A percentile compares a stretch with the other conserved stretches of the same genome.
Evolutionary conservation across 2,888 invertebrate species (phyloP).

Genomic region (Cephalotes varians): DNA sequence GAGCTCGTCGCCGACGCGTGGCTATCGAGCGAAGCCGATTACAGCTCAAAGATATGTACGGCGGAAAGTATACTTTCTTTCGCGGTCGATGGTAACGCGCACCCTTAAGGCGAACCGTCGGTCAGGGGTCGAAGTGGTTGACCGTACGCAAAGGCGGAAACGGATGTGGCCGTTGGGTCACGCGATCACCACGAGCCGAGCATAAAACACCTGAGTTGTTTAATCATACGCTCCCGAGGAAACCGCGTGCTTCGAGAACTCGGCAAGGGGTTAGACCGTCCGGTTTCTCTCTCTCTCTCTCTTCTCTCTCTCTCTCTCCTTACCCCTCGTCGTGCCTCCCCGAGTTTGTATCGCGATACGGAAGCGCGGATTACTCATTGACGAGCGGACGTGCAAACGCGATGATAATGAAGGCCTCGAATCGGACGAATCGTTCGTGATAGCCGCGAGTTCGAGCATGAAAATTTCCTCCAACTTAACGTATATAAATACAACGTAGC

Average conservation of each 20-base stretch:
- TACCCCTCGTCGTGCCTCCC: slow-evolving; percentile 6
- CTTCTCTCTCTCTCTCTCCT: slow-evolving; percentile 20
- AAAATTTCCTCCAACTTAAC: slow-evolving; percentile 29
- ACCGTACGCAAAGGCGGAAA: slow-evolving; percentile 82
- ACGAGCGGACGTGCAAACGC: slow-evolving; percentile 49
- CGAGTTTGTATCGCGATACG: slow-evolving; percentile 60
- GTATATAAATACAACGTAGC: background rate
- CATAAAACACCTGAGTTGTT: slow-evolving; percentile 85
- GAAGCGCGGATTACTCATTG: slow-evolving; percentile 62
- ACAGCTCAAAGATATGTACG: slow-evolving; percentile 73
- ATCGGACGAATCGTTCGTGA: slow-evolving; percentile 11
- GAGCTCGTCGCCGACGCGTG: slow-evolving; percentile 61
- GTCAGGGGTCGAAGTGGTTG: slow-evolving; percentile 80
- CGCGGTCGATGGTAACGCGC: slow-evolving; percentile 76
- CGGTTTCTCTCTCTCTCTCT: slow-evolving; percentile 20
- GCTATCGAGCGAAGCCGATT: slow-evolving; percentile 73
- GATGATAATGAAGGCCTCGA: slow-evolving; percentile 12
- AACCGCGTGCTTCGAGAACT: slow-evolving; percentile 74
- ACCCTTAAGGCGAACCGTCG: slow-evolving; percentile 79
- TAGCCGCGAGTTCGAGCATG: background rate
- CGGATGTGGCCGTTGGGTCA: slow-evolving; percentile 85
- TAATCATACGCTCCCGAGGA: slow-evolving; percentile 80
- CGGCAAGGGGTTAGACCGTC: slow-evolving; percentile 58
- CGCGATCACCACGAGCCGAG: slow-evolving; percentile 81
- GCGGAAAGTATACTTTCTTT: slow-evolving; percentile 76